Conservation (phyloP, 2,888 invertebrate genomes). For the Rhimphoctona megacephalus region DNA sequence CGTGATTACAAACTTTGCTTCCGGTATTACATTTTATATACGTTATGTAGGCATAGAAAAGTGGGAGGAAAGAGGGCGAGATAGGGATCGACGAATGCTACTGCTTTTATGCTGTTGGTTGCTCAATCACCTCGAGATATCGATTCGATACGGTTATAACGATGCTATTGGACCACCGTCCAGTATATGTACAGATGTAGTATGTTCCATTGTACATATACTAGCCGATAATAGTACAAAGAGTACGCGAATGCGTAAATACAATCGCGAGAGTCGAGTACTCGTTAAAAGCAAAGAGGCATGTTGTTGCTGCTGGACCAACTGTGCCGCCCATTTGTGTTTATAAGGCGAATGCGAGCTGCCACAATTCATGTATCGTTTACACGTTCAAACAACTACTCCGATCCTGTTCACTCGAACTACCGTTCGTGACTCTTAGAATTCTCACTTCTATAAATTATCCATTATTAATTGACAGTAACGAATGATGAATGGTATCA, state of each 20-base stretch:
- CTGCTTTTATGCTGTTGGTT: conserved; percentile 24
- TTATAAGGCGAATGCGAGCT: background rate
- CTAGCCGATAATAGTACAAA: conserved; percentile 58
- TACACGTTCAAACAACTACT: background rate
- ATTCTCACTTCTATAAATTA: conserved; percentile 11
- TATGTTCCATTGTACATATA: conserved; percentile 53
- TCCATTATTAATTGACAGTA: conserved; percentile 7
- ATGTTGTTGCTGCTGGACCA: conserved; percentile 19
- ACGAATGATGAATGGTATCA: background rate
- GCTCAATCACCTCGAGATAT: conserved; percentile 71
- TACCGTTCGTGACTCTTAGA: background rate
- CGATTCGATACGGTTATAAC: conserved; percentile 64
- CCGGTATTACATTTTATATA: conserved; percentile 74
- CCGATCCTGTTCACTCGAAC: background rate
- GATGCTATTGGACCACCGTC: conserved; percentile 38
- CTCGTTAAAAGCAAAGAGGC: conserved; percentile 47
- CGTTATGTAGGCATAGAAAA: conserved; percentile 16
- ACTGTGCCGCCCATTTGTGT: conserved; percentile 5
- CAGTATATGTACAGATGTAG: conserved; percentile 57
- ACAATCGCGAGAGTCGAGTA: conserved; percentile 38
- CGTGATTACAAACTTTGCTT: conserved; percentile 75
- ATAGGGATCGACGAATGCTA: conserved; percentile 31
- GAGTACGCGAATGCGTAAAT: conserved; percentile 56
- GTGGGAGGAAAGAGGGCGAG: conserved; percentile 23
- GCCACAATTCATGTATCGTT: conserved; percentile 26